Base-by-base conservation (phyloP, 2,113 vertebrate species). In the Cyprinus carpio region DNA sequence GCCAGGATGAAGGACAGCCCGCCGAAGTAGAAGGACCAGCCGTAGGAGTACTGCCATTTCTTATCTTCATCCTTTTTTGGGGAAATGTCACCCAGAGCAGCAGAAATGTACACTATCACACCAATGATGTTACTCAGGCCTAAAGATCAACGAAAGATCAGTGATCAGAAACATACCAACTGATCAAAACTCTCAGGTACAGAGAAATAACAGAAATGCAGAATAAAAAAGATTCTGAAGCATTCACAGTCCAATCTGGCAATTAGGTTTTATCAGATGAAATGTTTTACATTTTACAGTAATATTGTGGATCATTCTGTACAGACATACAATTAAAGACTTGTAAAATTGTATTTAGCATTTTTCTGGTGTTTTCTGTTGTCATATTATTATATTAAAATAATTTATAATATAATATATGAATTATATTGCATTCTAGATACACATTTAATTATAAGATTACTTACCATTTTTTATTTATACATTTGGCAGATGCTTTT, bases 111-210 rank as follows among this genome's bases (percentile, higher is more conserved):
- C 87, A 98, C 97, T 51, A 98, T 98, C 89, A 98, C 96, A 9
- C 97, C 97, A 54, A 97, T 98, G 88, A 98, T 98, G 95, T 98
- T 98, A 92, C 96, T 97, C 90, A 97, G 93, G 87, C 97, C 97
- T 98, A 91, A 8, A 20, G 37, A 49, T 43, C 4, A 72, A 12
- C n/a, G 27, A 40, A 7, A 20, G 34, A 49, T 43, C 4, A 72
- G 12, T 29, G 27, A 43, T 27, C 46, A 82, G 65, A 87, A 43
- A 87, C 12, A 49, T 49, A 56, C n/a, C 31, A 56, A 51, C 18
- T 29, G 6, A 29, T 49, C 60, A n/a, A 27, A 75, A 13, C 34
- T 69, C 18, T 4, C 69, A 72, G 10, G 10, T 46, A 43, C 9
- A 10, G 40, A 43, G 40, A 11, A 43, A 43, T 37, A 37, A n/a